Conservation (phyloP, 2,113 vertebrate genomes). For the Rhombomys opimus region DNA sequence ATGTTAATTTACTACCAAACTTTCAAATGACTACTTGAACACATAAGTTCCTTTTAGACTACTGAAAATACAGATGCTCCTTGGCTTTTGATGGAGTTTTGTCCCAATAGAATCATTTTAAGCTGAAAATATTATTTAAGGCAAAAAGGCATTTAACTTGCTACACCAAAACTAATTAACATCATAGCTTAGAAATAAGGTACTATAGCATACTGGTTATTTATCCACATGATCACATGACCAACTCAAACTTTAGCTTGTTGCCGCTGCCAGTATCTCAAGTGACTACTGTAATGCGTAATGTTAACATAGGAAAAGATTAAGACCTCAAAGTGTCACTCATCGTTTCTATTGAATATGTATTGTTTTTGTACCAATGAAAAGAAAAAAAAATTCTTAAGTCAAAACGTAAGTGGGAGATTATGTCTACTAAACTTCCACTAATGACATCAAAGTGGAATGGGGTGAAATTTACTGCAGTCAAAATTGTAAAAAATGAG, state of each 20-base stretch:
- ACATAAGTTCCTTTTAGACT: conserved; percentile 35
- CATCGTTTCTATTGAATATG: neutral
- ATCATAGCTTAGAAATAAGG: neutral
- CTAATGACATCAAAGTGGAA: conserved; percentile 12
- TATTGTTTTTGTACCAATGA: neutral
- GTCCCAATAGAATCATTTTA: neutral
- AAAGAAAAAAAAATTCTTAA: neutral
- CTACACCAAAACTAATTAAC: neutral
- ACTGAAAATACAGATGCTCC: neutral
- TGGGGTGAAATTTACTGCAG: neutral
- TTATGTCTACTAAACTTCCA: neutral
- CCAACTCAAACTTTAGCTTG: neutral
- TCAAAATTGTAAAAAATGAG: neutral
- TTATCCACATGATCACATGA: neutral
- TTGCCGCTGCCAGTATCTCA: neutral
- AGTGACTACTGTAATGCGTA: neutral
- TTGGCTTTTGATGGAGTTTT: neutral
- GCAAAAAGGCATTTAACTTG: neutral
- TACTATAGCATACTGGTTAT: neutral
- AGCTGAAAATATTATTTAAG: neutral
- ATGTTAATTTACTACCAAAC: neutral
- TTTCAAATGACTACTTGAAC: neutral
- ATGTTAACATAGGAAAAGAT: neutral
- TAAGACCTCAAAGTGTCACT: neutral
- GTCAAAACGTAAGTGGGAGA: neutral